phyloP scores from a whole-genome alignment of 2,113 vertebrate genomes.

The Pongo pygmaeus region DNA sequence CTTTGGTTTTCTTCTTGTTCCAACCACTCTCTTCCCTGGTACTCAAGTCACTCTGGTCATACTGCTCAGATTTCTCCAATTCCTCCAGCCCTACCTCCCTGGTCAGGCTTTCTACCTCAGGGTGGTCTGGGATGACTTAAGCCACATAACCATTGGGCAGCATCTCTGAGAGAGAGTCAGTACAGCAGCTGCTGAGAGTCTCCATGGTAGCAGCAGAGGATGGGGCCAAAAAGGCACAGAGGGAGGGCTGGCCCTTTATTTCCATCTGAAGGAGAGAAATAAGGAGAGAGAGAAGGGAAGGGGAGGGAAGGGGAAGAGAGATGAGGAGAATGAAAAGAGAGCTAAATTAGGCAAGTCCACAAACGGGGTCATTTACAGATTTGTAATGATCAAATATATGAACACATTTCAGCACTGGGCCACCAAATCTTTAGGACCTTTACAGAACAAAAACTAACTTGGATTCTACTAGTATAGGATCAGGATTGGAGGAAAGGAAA shows the following conservation, averaged over 20 bases:
- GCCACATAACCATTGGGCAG: slow-evolving; percentile 89
- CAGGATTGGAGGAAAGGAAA: background rate
- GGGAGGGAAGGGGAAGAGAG: background rate
- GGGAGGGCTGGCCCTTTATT: background rate
- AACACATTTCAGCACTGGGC: background rate
- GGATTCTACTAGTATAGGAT: background rate
- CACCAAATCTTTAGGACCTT: background rate
- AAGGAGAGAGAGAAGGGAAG: background rate
- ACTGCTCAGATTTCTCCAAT: slow-evolving; percentile 65
- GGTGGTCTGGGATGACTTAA: slow-evolving; percentile 86
- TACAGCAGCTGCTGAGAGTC: slow-evolving; percentile 77
- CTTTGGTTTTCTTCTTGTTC: slow-evolving; percentile 84
- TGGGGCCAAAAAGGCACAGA: background rate
- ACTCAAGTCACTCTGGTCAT: background rate
- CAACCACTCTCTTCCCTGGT: slow-evolving; percentile 79
- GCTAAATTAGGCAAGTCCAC: background rate
- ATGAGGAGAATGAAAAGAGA: background rate
- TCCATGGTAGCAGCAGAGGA: slow-evolving; percentile 86
- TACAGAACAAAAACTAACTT: background rate
- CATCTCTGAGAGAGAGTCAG: slow-evolving; percentile 71
- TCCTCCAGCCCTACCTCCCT: slow-evolving; percentile 82
- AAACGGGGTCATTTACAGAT: slow-evolving; percentile 19
- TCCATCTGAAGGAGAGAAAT: slow-evolving; percentile 10
- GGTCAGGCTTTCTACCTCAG: slow-evolving; percentile 80
- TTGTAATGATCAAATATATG: background rate